phyloP scores from a whole-genome alignment of 1,140 invertebrate species.

The Drosophila lini region DNA sequence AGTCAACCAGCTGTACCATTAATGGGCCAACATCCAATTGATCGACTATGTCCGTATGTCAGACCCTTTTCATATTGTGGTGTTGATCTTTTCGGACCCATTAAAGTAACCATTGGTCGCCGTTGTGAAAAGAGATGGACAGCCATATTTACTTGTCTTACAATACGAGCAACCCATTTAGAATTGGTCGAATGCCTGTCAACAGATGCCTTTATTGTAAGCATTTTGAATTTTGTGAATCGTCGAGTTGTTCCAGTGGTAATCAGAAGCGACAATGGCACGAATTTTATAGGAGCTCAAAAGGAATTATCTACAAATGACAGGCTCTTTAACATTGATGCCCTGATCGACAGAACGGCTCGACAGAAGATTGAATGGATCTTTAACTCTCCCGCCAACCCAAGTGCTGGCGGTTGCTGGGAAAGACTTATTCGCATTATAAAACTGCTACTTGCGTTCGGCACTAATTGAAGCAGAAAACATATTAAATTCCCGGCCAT shows the following conservation, averaged over 20 bases:
- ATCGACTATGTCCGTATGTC: constrained; percentile 1
- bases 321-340: no score
- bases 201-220: neutral
- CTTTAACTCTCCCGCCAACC: neutral
- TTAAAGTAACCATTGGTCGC: neutral
- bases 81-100: neutral
- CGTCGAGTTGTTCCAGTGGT: neutral
- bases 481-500: constrained; percentile 6
- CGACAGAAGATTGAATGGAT: neutral
- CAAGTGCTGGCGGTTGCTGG: constrained; percentile 1
- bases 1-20: neutral
- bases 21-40: constrained; percentile 4
- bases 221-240: constrained; percentile 1
- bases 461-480: constrained; percentile 18
- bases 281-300: no score
- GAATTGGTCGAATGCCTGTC: constrained; percentile 4
- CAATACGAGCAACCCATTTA: constrained; percentile 9
- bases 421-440: constrained; percentile 5
- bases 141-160: constrained; percentile 9
- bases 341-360: neutral
- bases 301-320: no score
- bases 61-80: neutral
- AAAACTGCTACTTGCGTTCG: neutral
- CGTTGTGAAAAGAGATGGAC: constrained; percentile 5
- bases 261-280: neutral